Evolutionary conservation across 2,888 invertebrate species (phyloP).

Genomic region (Mechanitis messenoides): DNA sequence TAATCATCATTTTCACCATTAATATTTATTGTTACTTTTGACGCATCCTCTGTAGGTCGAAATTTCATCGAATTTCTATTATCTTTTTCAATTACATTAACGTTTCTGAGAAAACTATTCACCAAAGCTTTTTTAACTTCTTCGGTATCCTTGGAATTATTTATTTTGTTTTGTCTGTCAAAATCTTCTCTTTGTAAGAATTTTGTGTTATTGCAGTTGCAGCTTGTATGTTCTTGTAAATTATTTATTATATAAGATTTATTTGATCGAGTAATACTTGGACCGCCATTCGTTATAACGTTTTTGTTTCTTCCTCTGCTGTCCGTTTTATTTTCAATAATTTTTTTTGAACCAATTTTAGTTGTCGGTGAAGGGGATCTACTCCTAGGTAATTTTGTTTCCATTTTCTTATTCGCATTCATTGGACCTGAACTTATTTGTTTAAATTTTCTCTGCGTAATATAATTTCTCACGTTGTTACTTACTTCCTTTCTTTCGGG

Average conservation of each 20-base stretch:
- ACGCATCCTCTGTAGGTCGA: conserved; percentile 35
- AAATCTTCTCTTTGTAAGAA: conserved; percentile 1
- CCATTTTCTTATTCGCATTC: background rate
- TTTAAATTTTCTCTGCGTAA: conserved; percentile 15
- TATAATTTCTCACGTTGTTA: conserved; percentile 15
- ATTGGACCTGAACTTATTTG: background rate
- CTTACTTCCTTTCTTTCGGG: conserved; percentile 18
- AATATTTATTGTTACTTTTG: conserved; percentile 53
- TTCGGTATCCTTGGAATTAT: conserved; percentile 39
- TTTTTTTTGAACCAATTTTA: conserved; percentile 23
- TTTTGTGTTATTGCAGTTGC: conserved; percentile 10
- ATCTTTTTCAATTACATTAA: conserved; percentile 35
- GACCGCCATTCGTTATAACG: conserved; percentile 12
- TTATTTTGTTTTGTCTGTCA: conserved; percentile 15
- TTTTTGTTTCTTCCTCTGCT: conserved; percentile 8
- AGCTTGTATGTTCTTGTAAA: conserved; percentile 13
- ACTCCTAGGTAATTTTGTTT: conserved; percentile 14
- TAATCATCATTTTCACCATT: conserved; percentile 52
- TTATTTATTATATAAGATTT: conserved; percentile 14
- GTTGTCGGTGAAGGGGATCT: conserved; percentile 28
- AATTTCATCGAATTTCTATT: conserved; percentile 25
- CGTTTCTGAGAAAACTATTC: conserved; percentile 45
- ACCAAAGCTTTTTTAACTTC: conserved; percentile 48
- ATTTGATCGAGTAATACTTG: conserved; percentile 4
- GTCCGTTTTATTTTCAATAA: conserved; percentile 22